A percentile compares a stretch with the other conserved stretches of the same genome.
phyloP scores from a whole-genome alignment of 30 jellyfish, hydroid and myxozoan species.

The Clytia hemisphaerica region DNA sequence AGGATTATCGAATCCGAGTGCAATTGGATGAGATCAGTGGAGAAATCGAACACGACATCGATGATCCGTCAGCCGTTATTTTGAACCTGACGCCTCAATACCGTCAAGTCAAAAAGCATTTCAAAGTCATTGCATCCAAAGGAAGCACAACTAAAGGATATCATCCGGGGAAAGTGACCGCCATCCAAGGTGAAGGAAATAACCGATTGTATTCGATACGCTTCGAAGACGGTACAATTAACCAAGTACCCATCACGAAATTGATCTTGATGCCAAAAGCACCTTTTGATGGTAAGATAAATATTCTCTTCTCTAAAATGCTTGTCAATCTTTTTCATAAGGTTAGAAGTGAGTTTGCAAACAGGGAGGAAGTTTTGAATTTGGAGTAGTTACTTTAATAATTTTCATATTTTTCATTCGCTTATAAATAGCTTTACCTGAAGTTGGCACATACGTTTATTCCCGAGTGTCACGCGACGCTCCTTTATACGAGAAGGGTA shows the following conservation, averaged over 20 bases:
- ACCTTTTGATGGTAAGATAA: conserved; percentile 76
- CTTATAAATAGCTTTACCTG: conserved; percentile 61
- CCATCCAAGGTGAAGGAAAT: conserved; percentile 46
- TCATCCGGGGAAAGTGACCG: conserved; percentile 71
- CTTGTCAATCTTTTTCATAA: too few relatives aligned
- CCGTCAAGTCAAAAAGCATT: conserved; percentile 32
- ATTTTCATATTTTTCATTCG: too few relatives aligned
- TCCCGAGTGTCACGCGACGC: conserved; percentile 51
- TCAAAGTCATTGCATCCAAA: conserved; percentile 37
- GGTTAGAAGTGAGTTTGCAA: too few relatives aligned
- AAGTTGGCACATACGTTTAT: conserved; percentile 64
- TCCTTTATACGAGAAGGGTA: conserved; percentile 59
- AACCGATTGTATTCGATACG: conserved; percentile 52
- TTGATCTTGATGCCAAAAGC: conserved; percentile 79
- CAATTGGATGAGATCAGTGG: conserved; percentile 52
- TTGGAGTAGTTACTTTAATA: too few relatives aligned
- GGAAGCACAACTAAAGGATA: conserved; percentile 31
- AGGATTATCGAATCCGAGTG: conserved; percentile 57
- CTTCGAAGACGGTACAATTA: conserved; percentile 80
- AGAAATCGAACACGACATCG: conserved; percentile 63
- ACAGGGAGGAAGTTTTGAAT: too few relatives aligned
- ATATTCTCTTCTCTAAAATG: too few relatives aligned
- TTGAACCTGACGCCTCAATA: conserved; percentile 65
- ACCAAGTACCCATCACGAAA: conserved; percentile 65
- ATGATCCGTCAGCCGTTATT: conserved; percentile 86